phyloP scores from a whole-genome alignment of 1,140 invertebrate species.

The Ladona fulva region DNA sequence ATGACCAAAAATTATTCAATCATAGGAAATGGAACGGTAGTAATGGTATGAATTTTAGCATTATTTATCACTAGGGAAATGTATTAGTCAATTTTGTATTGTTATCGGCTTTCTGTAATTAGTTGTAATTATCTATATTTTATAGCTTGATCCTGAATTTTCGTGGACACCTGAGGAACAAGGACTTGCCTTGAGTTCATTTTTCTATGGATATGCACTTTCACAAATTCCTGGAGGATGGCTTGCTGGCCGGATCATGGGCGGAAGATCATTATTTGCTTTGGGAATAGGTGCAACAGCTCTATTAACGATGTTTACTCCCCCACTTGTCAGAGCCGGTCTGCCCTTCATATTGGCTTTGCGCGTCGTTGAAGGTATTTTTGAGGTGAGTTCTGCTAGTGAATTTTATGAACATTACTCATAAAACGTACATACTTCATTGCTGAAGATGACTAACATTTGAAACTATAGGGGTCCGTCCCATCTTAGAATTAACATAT shows the following conservation, averaged over 20 bases:
- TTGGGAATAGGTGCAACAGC: slow-evolving; percentile 50
- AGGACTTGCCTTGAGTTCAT: slow-evolving; percentile 51
- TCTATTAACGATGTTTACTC: slow-evolving; percentile 45
- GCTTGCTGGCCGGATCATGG: slow-evolving; percentile 38
- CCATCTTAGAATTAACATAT: too few species aligned
- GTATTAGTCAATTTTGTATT: too few species aligned
- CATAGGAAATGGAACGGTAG: background rate
- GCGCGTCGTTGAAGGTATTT: slow-evolving; percentile 44
- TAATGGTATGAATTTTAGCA: background rate
- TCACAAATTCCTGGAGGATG: slow-evolving; percentile 49
- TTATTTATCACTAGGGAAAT: too few species aligned
- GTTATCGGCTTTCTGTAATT: too few species aligned
- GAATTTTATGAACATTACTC: too few species aligned
- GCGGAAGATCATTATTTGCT: slow-evolving; percentile 48
- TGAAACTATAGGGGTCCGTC: too few species aligned
- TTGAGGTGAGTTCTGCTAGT: slow-evolving; percentile 37
- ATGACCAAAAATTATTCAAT: slow-evolving; percentile 62
- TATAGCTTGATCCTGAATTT: background rate
- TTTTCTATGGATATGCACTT: slow-evolving; percentile 60
- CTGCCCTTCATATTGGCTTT: slow-evolving; percentile 36
- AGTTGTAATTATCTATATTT: background rate
- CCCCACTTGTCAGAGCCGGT: slow-evolving; percentile 37
- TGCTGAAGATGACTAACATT: too few species aligned
- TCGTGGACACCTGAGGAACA: slow-evolving; percentile 26
- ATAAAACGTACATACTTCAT: too few species aligned